phyloP scores from a whole-genome alignment of 1,140 invertebrate species.

The Lepidurus apus region DNA sequence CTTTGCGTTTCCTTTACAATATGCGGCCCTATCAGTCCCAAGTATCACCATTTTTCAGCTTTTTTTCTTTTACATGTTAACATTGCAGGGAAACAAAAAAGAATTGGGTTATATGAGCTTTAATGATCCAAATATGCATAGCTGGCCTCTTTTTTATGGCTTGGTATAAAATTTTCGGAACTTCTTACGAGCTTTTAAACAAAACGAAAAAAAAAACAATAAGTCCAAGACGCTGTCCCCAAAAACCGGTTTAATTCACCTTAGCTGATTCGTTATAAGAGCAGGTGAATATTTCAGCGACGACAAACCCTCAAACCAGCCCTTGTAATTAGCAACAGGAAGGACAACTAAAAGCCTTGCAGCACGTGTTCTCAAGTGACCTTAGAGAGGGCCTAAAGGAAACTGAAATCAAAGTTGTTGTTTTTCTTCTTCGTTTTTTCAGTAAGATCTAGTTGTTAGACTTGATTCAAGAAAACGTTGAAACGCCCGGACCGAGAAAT shows the following conservation, averaged over 20 bases:
- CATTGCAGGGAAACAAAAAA: background rate
- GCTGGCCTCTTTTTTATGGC: background rate
- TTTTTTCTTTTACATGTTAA: background rate
- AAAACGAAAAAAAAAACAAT: background rate
- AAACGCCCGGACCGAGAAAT: no score
- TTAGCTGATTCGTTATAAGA: background rate
- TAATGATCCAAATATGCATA: slow-evolving; percentile 20
- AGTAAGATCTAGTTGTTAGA: no score
- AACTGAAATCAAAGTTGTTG: no score
- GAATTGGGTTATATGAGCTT: slow-evolving; percentile 13
- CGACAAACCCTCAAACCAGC: background rate
- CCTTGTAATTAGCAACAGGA: background rate
- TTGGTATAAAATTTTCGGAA: background rate
- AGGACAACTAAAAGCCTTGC: background rate
- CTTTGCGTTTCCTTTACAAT: slow-evolving; percentile 3
- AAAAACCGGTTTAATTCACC: background rate
- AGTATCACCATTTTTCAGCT: background rate
- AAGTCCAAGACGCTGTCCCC: background rate
- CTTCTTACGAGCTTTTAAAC: background rate
- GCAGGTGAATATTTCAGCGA: background rate
- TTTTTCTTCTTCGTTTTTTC: no score
- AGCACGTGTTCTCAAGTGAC: background rate
- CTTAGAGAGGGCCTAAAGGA: no score
- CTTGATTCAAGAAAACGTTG: no score
- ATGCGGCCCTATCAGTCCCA: background rate